Evolutionary conservation across 2,113 vertebrate species (phyloP).

Genomic region (Cebidichthys violaceus): DNA sequence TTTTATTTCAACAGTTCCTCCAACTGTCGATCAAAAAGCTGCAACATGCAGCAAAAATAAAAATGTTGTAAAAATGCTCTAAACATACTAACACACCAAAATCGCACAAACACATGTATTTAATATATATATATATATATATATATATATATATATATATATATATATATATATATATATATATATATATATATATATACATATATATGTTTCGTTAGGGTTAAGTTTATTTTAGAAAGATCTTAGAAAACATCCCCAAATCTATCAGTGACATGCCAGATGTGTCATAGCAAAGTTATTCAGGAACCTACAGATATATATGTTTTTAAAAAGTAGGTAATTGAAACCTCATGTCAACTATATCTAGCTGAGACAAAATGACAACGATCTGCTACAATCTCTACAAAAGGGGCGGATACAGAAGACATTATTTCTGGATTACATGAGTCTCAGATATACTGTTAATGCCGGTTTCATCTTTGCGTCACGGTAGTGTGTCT

Average conservation of each 20-base stretch:
- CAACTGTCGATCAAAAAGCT: not conserved
- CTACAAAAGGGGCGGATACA: not conserved
- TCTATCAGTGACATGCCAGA: not conserved
- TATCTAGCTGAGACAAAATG: not conserved
- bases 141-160: not conserved
- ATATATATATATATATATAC: not conserved
- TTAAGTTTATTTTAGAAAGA: conserved; percentile 8
- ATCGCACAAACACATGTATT: not conserved
- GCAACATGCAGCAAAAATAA: not conserved
- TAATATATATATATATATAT: not conserved
- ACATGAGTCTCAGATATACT: not conserved
- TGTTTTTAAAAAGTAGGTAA: not conserved
- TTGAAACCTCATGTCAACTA: conserved; percentile 39
- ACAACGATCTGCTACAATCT: not conserved
- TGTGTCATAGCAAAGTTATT: conserved; percentile 3
- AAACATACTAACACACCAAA: not conserved
- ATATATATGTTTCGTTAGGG: conserved; percentile 18
- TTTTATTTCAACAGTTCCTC: not conserved
- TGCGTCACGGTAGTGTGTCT: not conserved
- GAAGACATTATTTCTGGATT: not conserved
- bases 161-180: not conserved
- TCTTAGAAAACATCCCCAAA: not conserved
- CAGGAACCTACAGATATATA: conserved; percentile 1
- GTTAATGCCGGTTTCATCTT: not conserved
- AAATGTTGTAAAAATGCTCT: not conserved